These are phyloP conservation scores for Struthio camelus DNA, from an alignment of 2,113 vertebrate genomes.

Conservation along the genomic window DNA sequence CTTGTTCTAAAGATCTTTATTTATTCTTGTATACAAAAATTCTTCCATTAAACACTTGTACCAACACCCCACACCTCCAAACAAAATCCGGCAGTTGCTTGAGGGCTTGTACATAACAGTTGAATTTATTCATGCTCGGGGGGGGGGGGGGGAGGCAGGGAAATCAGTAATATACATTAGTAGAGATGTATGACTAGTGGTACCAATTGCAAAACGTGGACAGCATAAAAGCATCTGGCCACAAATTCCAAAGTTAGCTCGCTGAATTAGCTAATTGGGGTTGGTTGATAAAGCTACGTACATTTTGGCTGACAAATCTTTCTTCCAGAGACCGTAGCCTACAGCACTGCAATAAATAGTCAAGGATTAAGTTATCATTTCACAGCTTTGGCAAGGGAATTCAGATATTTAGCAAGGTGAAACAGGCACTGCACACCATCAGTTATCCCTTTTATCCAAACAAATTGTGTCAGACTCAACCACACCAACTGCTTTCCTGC, in stretches of 20 bases:
- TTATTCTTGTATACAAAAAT: not conserved
- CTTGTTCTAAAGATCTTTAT: not conserved
- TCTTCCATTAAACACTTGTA: not conserved
- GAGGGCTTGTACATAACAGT: not conserved
- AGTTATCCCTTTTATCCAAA: not conserved
- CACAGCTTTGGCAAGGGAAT: slow-evolving; percentile 5
- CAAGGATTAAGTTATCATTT: slow-evolving; percentile 41
- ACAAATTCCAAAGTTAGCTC: not conserved
- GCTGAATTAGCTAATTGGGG: not conserved
- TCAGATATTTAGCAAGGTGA: slow-evolving; percentile 35
- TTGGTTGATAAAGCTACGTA: not conserved
- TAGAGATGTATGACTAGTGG: not conserved
- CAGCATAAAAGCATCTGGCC: not conserved
- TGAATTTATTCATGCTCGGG: not conserved
- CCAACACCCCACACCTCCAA: not conserved
- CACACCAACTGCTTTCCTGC: not conserved
- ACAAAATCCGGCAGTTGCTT: not conserved
- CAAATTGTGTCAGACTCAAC: slow-evolving; percentile 12
- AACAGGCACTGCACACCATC: not conserved
- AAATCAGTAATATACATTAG: not conserved
- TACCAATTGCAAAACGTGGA: accelerated
- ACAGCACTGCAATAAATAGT: not conserved
- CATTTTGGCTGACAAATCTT: not conserved
- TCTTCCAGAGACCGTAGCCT: not conserved
- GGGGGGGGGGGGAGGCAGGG: too few species aligned